Conservation (phyloP, 2,888 invertebrate genomes). For the Sesamia inferens region DNA sequence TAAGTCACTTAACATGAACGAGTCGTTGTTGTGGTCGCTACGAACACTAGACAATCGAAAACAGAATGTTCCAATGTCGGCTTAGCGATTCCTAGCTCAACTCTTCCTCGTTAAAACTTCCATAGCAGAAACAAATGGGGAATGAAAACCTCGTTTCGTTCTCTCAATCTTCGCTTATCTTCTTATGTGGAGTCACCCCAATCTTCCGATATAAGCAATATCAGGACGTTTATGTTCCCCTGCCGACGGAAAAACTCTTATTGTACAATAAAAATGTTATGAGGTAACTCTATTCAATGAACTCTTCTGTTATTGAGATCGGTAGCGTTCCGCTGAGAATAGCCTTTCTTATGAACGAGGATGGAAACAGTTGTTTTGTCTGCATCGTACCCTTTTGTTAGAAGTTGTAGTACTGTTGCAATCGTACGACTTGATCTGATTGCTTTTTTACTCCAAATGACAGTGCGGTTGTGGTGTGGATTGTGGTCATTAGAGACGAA, state of each 20-base stretch:
- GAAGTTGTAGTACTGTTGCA: constrained; percentile 48
- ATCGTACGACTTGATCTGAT: constrained; percentile 70
- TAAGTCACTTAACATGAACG: constrained; percentile 78
- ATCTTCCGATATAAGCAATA: constrained; percentile 83
- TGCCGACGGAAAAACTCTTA: constrained; percentile 81
- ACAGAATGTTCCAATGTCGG: constrained; percentile 25
- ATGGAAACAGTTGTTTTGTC: constrained; percentile 77
- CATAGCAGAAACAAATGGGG: constrained; percentile 32
- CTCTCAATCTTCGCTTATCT: constrained; percentile 55
- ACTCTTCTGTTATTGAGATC: constrained; percentile 87
- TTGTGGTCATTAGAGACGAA: not conserved
- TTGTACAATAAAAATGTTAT: constrained; percentile 89
- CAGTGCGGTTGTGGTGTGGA: not conserved
- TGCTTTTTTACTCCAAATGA: constrained; percentile 70
- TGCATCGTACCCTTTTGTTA: constrained; percentile 74
- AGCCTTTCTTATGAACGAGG: constrained; percentile 77
- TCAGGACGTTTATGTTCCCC: constrained; percentile 79
- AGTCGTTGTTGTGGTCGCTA: constrained; percentile 39
- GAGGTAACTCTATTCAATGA: constrained; percentile 89
- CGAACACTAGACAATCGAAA: constrained; percentile 34
- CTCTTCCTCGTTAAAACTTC: constrained; percentile 39
- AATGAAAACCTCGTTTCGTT: constrained; percentile 47
- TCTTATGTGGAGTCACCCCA: constrained; percentile 66
- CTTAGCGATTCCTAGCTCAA: constrained; percentile 20
- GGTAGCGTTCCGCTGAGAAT: constrained; percentile 80